Evolutionary conservation across 1,140 invertebrate genomes (phyloP), one percentile per base, ranked within the genome.

Genomic region (Leptonema lineaticorne): DNA sequence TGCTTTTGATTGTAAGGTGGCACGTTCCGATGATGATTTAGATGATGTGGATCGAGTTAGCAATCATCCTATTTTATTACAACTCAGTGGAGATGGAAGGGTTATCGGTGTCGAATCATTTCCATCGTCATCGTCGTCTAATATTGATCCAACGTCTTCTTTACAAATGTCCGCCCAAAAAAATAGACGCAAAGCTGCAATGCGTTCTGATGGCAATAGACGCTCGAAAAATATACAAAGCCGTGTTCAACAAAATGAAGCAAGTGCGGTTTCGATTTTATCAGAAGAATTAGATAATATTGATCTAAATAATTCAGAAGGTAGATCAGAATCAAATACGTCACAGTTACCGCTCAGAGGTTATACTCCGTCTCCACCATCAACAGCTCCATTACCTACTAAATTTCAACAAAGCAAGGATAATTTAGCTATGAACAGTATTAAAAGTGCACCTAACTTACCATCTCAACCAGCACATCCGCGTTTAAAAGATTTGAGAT

Each of bases 1-100:
- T 33, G 92, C 92, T 41, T 94, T 94, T 79, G 92, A 94, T 77
- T 92, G 90, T 76, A 92, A 92, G 77, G 88, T 93, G 75, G 89
- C 86, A 74, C 88, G 89, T 46, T 92, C 89, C 8, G 90, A 92
- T 74, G 90, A 93, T 76, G 90, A 93, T 75, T 83, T 92, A 56
- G 90, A 93, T 74, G 89, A 92, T 73, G 85, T 91, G 22, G 90
- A 92, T 74, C 87, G 90, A 69, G 88, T 92, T 46, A 89, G 89
- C 63, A 92, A 92, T 77, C 90, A 92, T 76, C 89, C 90, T 1
- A 86, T 90, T n/a, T 78, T 92, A 30, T 75, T 89, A 74, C 80
- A 89, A 81, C 64, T 84, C 72, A 77, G 76, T 74, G 80, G 81
- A 62, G 79, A 82, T 59, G 82, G 83, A 57, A 76, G 80, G 2